Evolutionary conservation across 2,113 vertebrate genomes (phyloP), one percentile per base, ranked within the genome.

Genomic region (Oncorhynchus keta): DNA sequence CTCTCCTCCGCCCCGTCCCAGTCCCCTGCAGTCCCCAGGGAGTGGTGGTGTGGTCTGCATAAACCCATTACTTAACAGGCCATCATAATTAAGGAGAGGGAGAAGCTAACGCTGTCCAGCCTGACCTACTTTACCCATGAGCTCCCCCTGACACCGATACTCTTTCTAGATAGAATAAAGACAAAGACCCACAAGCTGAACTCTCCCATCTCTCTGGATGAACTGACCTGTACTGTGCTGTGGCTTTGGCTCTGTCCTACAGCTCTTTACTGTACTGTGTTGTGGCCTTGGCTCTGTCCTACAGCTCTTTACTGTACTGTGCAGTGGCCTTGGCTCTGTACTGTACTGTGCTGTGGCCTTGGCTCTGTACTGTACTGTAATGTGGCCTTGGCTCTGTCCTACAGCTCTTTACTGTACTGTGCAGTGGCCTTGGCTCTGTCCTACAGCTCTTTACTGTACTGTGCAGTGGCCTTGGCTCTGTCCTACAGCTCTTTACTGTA

Each of bases 61-160:
- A 30, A 88, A 70, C 75, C 82, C 82, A 85, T 89, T 89, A 84
- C 82, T 89, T 74, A 73, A 4, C 67, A 64, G 74, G 70, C 68
- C 76, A 35, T 45, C 78, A 83, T 89, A 87, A 91, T 90, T 90
- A 90, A 81, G 84, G 82, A 49, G 81, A 84, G 75, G 74, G 76
- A 22, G 68, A 78, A 79, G 66, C 76, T 79, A 81, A 84, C 69
- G 80, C 81, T 65, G 77, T 8, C 79, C 2, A 45, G 16, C 16
- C 73, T 67, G 84, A 65, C 77, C 80, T 65, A 4, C 65, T 81
- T 79, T 74, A 79, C 61, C 18, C 59, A 62, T 62, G n/a, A 62
- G 59, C n/a, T n/a, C 3, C 59, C 59, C 69, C 76, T 86, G 76
- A 88, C 83, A 86, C 74, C 45, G 78, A 88, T 78, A 84, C 76